Percentiles rank a stretch among this genome's conserved stretches.
phyloP scores from a whole-genome alignment of 2,113 vertebrate species.

The Ochotona princeps region DNA sequence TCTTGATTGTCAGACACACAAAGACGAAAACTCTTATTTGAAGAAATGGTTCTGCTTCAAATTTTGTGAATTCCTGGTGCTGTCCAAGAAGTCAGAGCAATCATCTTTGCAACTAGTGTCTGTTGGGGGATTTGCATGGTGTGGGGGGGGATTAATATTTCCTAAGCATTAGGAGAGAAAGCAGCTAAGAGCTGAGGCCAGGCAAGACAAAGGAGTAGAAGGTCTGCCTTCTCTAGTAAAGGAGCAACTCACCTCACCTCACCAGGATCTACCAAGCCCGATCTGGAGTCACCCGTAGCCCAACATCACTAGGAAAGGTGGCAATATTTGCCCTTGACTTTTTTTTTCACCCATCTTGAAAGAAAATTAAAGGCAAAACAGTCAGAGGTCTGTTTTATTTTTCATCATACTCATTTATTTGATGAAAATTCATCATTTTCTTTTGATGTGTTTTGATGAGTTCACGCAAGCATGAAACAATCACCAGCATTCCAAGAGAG shows the following conservation, averaged over 20 bases:
- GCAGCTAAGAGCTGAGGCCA: background rate
- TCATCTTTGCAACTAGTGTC: background rate
- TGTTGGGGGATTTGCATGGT: background rate
- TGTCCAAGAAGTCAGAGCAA: background rate
- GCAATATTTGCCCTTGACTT: too few species aligned
- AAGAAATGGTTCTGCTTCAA: background rate
- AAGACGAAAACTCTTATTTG: background rate
- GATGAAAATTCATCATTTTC: too few species aligned
- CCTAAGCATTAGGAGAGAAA: background rate
- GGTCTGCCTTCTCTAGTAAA: background rate
- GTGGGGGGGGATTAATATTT: too few species aligned
- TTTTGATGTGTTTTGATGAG: background rate
- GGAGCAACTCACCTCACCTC: background rate
- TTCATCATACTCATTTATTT: background rate
- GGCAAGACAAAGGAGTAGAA: background rate
- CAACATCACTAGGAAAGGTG: background rate
- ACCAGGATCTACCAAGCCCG: background rate
- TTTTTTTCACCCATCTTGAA: background rate
- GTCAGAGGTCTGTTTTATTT: background rate
- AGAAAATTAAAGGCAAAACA: conserved; percentile 25
- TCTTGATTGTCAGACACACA: background rate
- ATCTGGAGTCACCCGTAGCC: background rate
- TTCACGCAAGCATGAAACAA: background rate
- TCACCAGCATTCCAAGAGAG: too few species aligned
- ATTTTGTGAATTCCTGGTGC: background rate